phyloP scores from a whole-genome alignment of 2,113 vertebrate species.

The Ancistrus triradiatus region DNA sequence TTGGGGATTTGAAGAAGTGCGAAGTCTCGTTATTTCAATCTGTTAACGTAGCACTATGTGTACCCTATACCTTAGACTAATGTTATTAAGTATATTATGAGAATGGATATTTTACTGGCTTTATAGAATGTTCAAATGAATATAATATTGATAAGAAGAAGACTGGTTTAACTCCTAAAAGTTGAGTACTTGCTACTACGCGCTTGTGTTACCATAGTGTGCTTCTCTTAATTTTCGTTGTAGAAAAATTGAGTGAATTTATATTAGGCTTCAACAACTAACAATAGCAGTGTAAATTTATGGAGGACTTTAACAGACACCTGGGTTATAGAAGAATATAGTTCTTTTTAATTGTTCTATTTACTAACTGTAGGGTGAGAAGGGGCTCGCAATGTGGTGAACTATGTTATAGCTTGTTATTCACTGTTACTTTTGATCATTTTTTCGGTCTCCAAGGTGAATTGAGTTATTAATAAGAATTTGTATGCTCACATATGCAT shows the following conservation, averaged over 20 bases:
- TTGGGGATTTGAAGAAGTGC: conserved; percentile 63
- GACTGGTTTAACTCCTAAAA: conserved; percentile 83
- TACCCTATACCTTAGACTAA: conserved; percentile 91
- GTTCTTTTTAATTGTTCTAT: conserved; percentile 98
- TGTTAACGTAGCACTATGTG: conserved; percentile 87
- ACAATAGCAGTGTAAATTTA: conserved; percentile 97
- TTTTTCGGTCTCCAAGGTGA: conserved; percentile 99
- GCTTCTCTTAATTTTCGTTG: conserved; percentile 99
- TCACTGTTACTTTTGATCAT: conserved; percentile 99
- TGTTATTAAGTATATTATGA: conserved; percentile 94
- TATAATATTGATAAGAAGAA: conserved; percentile 70
- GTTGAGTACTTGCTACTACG: conserved; percentile 94
- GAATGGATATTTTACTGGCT: conserved; percentile 99
- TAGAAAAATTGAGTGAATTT: conserved; percentile 99
- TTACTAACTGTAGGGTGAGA: conserved; percentile 98
- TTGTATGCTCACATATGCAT: conserved; percentile 99
- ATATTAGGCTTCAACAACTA: conserved; percentile 97
- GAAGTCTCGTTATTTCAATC: conserved; percentile 73
- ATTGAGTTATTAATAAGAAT: conserved; percentile 99
- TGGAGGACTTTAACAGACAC: conserved; percentile 96
- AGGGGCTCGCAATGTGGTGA: conserved; percentile 93
- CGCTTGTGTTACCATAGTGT: conserved; percentile 98
- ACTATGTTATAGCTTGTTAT: conserved; percentile 99
- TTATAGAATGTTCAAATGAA: conserved; percentile 95
- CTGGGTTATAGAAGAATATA: conserved; percentile 96